A percentile compares a stretch with the other conserved stretches of the same genome.
Evolutionary conservation across 1,140 invertebrate genomes (phyloP).

Genomic region (Ridgeia piscesae): DNA sequence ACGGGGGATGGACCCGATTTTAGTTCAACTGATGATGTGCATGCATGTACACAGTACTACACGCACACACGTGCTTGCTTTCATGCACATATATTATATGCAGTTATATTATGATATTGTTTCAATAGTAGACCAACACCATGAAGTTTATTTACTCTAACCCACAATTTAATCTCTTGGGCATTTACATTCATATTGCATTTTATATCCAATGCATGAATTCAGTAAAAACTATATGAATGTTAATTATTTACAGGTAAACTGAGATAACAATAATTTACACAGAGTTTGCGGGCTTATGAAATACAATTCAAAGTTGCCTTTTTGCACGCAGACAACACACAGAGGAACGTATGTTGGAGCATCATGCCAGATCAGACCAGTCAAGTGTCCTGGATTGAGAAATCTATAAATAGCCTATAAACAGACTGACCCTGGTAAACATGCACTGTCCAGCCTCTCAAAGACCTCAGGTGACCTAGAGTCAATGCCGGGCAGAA

Average conservation of each 20-base stretch:
- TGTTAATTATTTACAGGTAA: too few relatives aligned
- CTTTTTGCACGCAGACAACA: not conserved
- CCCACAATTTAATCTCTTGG: too few relatives aligned
- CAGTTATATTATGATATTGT: too few relatives aligned
- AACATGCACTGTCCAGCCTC: not conserved
- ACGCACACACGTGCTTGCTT: too few relatives aligned
- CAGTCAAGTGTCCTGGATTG: not conserved
- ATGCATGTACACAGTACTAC: too few relatives aligned
- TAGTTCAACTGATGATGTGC: too few relatives aligned
- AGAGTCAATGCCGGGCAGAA: not conserved
- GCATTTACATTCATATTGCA: too few relatives aligned
- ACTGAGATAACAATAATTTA: not conserved
- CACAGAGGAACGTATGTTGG: not conserved
- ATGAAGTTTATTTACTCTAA: too few relatives aligned
- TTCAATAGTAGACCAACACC: too few relatives aligned
- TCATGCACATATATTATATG: too few relatives aligned
- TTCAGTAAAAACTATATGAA: not conserved
- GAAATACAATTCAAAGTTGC: not conserved
- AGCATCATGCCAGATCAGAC: not conserved
- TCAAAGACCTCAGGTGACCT: not conserved
- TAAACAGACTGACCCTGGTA: not conserved
- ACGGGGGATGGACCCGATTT: too few relatives aligned
- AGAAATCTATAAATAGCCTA: not conserved
- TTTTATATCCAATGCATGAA: not conserved
- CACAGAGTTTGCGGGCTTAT: not conserved